Evolutionary conservation across 2,888 invertebrate species (phyloP), one percentile per base, ranked within the genome.

Genomic region (Noctua comes): DNA sequence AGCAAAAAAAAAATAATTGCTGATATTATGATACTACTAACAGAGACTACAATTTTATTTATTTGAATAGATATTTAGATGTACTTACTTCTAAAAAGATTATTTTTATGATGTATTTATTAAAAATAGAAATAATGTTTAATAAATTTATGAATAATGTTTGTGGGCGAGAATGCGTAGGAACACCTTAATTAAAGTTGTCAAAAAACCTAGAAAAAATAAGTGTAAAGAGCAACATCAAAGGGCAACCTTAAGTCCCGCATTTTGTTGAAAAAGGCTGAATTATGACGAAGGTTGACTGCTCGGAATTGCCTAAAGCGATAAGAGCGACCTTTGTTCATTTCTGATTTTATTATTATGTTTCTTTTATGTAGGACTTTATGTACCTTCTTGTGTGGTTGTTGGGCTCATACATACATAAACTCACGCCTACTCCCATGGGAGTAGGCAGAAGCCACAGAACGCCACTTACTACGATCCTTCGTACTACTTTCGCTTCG

Each of bases 291-390:
- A 27, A 64, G 72, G 72, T 72, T 51, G 36, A 27, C 31, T 31
- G 31, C n/a, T 11, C 62, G 62, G 7, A 54, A 43, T 18, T 40
- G 70, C 71, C 72, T 8, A 2, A 36, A 54, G 80, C 78, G 36
- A 64, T 71, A 62, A 54, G 46, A 40, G 36, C n/a, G 27, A 1
- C 40, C 48, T 78, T 77, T 78, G 72, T 80, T 80, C 27, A 13
- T 71, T 72, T 77, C 51, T n/a, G 48, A 69, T 78, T 64, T 36
- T 51, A 79, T 78, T 79, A 27, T 36, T 43, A 21, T 40, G 68
- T 68, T 8, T 24, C 5, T 69, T 40, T 36, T 48, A 43, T 16
- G 27, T 27, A 24, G 7, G 40, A 10, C 27, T 72, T 16, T 65
- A 18, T n/a, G n/a, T 21, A 21, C 11, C 0, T 46, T 27, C 51